A percentile compares a stretch with the other conserved stretches of the same genome.
Conservation (phyloP, 1,140 invertebrate genomes). For the Drosophila asahinai region DNA sequence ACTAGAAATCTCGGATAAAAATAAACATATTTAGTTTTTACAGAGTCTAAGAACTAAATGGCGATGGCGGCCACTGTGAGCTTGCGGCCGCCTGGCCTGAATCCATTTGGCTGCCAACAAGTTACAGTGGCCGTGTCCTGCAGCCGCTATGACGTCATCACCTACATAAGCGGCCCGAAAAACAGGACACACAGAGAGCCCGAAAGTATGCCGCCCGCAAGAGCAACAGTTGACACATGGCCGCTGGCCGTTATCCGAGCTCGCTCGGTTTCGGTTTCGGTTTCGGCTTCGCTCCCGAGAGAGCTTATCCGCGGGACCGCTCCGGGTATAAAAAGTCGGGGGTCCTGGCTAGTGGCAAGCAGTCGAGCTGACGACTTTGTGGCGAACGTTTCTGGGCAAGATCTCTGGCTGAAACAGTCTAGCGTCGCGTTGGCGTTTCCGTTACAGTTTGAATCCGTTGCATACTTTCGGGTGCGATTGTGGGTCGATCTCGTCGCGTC, state of each 20-base stretch:
- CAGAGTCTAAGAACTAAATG: neutral
- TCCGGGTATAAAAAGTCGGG: constrained; percentile 64
- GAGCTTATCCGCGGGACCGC: constrained; percentile 28
- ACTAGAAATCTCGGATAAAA: neutral
- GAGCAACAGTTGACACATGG: constrained; percentile 74
- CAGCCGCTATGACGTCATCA: constrained; percentile 72
- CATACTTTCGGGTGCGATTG: constrained; percentile 13
- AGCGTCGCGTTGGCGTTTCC: constrained; percentile 29
- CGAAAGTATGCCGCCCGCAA: constrained; percentile 70
- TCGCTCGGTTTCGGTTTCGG: constrained; percentile 9
- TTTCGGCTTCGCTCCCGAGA: constrained; percentile 34
- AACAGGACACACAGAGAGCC: constrained; percentile 54
- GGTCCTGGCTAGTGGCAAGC: constrained; percentile 49
- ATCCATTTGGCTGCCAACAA: constrained; percentile 49
- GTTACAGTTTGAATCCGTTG: constrained; percentile 60
- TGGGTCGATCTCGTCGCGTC: constrained; percentile 25
- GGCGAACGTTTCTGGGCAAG: constrained; percentile 33
- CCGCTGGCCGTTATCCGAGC: constrained; percentile 47
- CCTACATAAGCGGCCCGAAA: constrained; percentile 63
- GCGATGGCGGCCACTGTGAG: constrained; percentile 32
- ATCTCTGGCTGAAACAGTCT: constrained; percentile 3
- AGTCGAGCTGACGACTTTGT: constrained; percentile 74
- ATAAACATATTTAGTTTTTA: too few relatives aligned
- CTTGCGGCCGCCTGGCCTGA: constrained; percentile 53
- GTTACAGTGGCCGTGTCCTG: constrained; percentile 32